phyloP scores from a whole-genome alignment of 35 echinoderm and acorn worm genomes.

The Nesometra sesokonis region DNA sequence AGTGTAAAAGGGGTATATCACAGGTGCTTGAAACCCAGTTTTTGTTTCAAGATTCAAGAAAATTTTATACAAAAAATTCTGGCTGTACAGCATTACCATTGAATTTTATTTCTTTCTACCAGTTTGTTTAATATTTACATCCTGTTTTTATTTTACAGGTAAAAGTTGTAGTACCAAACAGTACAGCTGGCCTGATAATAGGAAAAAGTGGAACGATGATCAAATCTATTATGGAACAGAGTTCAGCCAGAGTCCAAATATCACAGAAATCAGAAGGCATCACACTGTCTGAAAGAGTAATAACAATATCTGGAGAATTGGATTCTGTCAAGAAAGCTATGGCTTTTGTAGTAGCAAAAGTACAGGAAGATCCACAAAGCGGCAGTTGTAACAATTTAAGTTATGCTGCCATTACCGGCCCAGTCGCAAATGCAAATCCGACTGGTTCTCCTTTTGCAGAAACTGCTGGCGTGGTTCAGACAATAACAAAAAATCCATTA shows the following conservation, averaged over 20 bases:
- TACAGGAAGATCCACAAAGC: constrained; percentile 98
- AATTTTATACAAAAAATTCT: no score
- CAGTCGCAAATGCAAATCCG: constrained; percentile 94
- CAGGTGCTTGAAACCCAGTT: no score
- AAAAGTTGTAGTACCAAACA: constrained; percentile 91
- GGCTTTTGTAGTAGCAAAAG: constrained; percentile 86
- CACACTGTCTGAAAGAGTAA: constrained; percentile 83
- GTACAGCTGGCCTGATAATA: constrained; percentile 96
- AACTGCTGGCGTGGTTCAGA: constrained; percentile 25
- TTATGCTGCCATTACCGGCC: constrained; percentile 86
- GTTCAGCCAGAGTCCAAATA: constrained; percentile 76
- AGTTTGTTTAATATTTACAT: no score
- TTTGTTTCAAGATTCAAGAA: no score
- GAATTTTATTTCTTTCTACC: no score
- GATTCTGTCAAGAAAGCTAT: constrained; percentile 80
- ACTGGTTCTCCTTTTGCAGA: constrained; percentile 97
- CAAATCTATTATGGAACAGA: constrained; percentile 97
- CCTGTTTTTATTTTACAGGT: constrained; percentile 50
- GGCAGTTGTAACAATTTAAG: constrained; percentile 99
- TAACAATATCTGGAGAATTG: constrained; percentile 75
- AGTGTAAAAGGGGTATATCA: no score
- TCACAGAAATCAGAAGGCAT: constrained; percentile 98
- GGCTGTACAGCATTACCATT: no score
- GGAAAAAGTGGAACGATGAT: constrained; percentile 93
- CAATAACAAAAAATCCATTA: not conserved